Percentiles rank a stretch among this genome's conserved stretches.
These are phyloP conservation scores for Tragelaphus strepsiceros DNA, from an alignment of 2,113 vertebrate genomes.

Conservation along the genomic window DNA sequence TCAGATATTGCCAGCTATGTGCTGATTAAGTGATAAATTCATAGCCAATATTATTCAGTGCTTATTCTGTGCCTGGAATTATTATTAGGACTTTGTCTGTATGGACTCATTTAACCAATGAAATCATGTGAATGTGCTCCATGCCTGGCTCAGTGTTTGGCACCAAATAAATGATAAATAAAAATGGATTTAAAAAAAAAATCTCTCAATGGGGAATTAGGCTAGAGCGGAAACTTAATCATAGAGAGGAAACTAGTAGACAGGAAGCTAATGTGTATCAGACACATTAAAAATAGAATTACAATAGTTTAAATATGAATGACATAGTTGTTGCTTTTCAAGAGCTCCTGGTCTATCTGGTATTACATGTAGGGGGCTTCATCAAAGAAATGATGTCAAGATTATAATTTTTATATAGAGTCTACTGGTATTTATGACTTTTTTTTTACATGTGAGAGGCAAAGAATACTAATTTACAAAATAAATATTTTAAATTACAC, in stretches of 20 bases:
- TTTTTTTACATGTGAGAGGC: slow-evolving; percentile 7
- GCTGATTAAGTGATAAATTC: neutral
- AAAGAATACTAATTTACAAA: slow-evolving; percentile 39
- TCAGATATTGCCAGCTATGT: neutral
- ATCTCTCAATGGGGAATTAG: neutral
- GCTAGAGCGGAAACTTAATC: neutral
- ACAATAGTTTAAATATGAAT: neutral
- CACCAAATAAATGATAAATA: neutral
- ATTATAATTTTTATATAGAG: neutral
- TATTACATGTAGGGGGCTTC: neutral
- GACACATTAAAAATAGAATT: neutral
- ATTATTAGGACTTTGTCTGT: neutral
- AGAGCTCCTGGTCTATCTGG: neutral
- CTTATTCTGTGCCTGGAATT: neutral
- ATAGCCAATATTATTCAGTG: neutral
- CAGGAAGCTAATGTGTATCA: neutral
- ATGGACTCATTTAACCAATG: neutral
- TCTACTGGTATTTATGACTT: neutral
- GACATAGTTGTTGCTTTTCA: neutral
- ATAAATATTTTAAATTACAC: slow-evolving; percentile 32
- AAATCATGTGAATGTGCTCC: neutral
- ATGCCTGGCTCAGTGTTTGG: neutral
- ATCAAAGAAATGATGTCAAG: neutral
- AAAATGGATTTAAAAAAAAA: neutral
- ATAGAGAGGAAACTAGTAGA: neutral